A percentile compares a stretch with the other conserved stretches of the same genome.
These are phyloP conservation scores for Dyspetes luteomarginatus DNA, from an alignment of 2,888 invertebrate genomes.

Conservation along the genomic window DNA sequence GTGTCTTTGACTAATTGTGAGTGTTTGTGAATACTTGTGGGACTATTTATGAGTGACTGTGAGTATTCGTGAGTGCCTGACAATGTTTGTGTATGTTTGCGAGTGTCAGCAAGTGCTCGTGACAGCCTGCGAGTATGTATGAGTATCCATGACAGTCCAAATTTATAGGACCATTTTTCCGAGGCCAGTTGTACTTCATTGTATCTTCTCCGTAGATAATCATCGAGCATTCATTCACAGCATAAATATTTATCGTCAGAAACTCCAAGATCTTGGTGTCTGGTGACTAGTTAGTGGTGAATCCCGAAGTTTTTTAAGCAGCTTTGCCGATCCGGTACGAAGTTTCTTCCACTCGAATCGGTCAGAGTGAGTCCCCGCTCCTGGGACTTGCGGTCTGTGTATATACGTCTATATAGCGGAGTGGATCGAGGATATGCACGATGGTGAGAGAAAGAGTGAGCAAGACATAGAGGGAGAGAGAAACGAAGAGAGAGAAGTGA, in stretches of 20 bases:
- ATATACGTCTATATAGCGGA: conserved; percentile 45
- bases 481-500: conserved; percentile 46
- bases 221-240: background rate
- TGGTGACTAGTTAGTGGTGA: conserved; percentile 26
- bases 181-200: too few species aligned
- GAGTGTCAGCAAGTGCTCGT: too few species aligned
- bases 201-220: background rate
- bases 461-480: conserved; percentile 31
- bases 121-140: too few species aligned
- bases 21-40: too few species aligned
- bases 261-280: conserved; percentile 1
- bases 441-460: conserved; percentile 49
- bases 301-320: conserved; percentile 25
- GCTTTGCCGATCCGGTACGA: conserved; percentile 59
- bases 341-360: conserved; percentile 60
- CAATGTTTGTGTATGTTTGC: too few species aligned
- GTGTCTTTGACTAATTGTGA: too few species aligned
- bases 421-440: conserved; percentile 49
- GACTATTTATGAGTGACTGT: too few species aligned
- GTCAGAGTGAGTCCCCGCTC: conserved; percentile 41
- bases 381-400: conserved; percentile 48
- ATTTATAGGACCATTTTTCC: too few species aligned
- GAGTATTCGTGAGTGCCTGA: too few species aligned
- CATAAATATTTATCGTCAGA: background rate
- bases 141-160: too few species aligned